Base-by-base conservation (phyloP, 2,888 invertebrate genomes). In the Eudasyphora cyanicolor region DNA sequence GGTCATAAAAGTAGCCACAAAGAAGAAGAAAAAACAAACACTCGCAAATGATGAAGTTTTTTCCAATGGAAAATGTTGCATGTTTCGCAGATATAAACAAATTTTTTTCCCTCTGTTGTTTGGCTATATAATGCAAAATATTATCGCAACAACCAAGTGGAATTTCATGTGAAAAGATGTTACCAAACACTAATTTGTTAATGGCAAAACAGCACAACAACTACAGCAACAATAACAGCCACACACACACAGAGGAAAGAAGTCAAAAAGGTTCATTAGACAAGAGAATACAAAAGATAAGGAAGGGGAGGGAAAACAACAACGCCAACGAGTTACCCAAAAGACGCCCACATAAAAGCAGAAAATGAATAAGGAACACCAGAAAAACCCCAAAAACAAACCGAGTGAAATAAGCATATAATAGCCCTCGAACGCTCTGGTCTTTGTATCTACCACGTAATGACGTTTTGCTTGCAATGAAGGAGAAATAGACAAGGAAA, bases 131-230 rank as follows among this genome's bases (percentile, higher is more conserved):
- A 77, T 51, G 67, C 64, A 51, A 67, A 76, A 76, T 77, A 78
- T 81, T 75, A 81, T 77, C 76, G 45, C 67, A 38, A 38, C 76
- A 76, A 84, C 76, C 81, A 84, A 84, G 78, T 82, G 82, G 82
- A 86, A 86, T 87, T 87, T 86, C 83, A 87, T 86, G 86, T 85
- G 86, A 83, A 85, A 86, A 86, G 83, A 87, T 86, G 84, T 85
- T 85, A 76, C 81, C 82, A 86, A 82, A 86, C 82, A 84, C 85
- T 86, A 86, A 87, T 87, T 86, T 86, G 86, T 85, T 84, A 85
- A 85, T 84, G 85, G 80, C 32, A 81, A n/a, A 79, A 80, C 73
- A 73, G 57, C 62, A 57, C 42, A 82, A 71, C 21, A 38, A 38
- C 74, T 27, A 32, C 54, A 76, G n/a, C 12, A 60, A 29, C 21